These are phyloP conservation scores for Microdon myrmicae DNA, from an alignment of 2,888 invertebrate genomes.

Conservation along the genomic window DNA sequence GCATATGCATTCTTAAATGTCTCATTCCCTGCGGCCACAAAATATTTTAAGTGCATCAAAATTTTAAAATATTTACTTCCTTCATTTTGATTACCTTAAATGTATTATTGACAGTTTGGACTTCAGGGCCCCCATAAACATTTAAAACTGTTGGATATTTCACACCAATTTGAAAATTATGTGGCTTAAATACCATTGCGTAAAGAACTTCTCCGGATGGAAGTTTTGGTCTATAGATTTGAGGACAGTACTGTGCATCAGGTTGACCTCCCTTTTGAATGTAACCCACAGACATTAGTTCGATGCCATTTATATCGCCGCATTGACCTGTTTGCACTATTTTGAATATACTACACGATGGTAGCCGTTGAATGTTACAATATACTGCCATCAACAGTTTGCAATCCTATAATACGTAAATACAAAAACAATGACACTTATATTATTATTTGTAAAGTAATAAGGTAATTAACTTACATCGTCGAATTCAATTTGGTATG, in stretches of 20 bases:
- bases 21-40: conserved; percentile 78
- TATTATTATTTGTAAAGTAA: not conserved
- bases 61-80: not conserved
- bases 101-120: conserved; percentile 95
- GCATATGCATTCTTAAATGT: conserved; percentile 91
- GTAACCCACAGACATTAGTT: conserved; percentile 76
- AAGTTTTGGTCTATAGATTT: conserved; percentile 77
- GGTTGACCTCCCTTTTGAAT: conserved; percentile 74
- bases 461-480: conserved; percentile 68
- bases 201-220: conserved; percentile 78
- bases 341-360: conserved; percentile 81
- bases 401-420: conserved; percentile 72
- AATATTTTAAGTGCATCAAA: not conserved
- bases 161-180: conserved; percentile 71
- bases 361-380: conserved; percentile 83
- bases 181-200: conserved; percentile 91
- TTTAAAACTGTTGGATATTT: conserved; percentile 92
- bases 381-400: conserved; percentile 84
- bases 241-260: conserved; percentile 75
- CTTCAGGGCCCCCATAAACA: conserved; percentile 98
- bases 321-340: conserved; percentile 72
- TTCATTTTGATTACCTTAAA: conserved; percentile 92
- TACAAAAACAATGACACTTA: not conserved
- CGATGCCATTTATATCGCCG: conserved; percentile 76
- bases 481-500: conserved; percentile 85